Evolutionary conservation across 2,113 vertebrate species (phyloP).

Genomic region (Oncorhynchus gorbuscha): DNA sequence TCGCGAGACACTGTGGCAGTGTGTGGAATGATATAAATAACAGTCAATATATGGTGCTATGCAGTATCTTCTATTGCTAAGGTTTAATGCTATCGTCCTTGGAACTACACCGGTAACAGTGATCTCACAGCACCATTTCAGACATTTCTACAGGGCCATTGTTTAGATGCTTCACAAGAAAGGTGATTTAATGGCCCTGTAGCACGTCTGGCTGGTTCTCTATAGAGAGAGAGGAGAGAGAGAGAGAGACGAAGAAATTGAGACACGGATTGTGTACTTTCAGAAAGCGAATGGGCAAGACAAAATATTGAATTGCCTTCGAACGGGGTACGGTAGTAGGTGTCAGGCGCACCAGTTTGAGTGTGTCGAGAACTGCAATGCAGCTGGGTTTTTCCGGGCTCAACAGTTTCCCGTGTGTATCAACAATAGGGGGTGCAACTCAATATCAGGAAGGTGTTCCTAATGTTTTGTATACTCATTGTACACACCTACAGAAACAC

Average conservation of each 20-base stretch:
- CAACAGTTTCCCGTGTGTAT: too few relatives aligned
- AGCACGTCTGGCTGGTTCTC: not conserved
- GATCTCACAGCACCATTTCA: not conserved
- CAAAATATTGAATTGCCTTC: too few relatives aligned
- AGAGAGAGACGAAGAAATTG: not conserved
- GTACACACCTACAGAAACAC: conserved; percentile 25
- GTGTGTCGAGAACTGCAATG: too few relatives aligned
- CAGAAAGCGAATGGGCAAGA: too few relatives aligned
- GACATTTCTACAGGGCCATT: not conserved
- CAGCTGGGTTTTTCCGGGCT: too few relatives aligned
- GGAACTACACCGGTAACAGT: not conserved
- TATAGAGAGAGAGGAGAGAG: not conserved
- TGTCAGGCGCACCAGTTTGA: too few relatives aligned
- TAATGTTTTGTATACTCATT: conserved; percentile 30
- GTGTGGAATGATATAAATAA: not conserved
- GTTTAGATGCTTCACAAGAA: not conserved
- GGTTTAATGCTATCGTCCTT: not conserved
- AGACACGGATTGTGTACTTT: not conserved
- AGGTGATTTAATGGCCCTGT: not conserved
- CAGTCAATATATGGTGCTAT: not conserved
- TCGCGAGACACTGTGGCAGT: not conserved
- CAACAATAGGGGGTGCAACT: too few relatives aligned
- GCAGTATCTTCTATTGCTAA: not conserved
- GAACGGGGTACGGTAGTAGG: too few relatives aligned
- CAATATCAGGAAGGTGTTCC: too few relatives aligned